These are phyloP conservation scores for Hyperoodon ampullatus DNA, from an alignment of 2,113 vertebrate genomes.

Conservation along the genomic window DNA sequence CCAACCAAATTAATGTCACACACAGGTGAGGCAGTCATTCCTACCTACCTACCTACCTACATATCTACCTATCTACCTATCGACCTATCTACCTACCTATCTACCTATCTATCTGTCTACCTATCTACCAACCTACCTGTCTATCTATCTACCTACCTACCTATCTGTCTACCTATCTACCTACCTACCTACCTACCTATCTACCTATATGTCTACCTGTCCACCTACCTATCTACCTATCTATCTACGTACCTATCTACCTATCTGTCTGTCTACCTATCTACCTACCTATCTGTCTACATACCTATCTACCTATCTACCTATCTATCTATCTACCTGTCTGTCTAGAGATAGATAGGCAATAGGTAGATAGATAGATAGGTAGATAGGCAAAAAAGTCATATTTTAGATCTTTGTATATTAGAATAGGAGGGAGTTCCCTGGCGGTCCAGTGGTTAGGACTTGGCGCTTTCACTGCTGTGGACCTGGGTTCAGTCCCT, in stretches of 20 bases:
- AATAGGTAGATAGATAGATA: no score
- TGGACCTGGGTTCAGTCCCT: not conserved
- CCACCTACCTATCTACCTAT: no score
- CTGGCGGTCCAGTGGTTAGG: rapidly evolving
- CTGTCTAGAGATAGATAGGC: not conserved
- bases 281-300: not conserved
- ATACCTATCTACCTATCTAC: not conserved
- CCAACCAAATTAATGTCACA: slow-evolving; percentile 14
- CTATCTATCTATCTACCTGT: not conserved
- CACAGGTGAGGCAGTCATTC: not conserved
- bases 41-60: no score
- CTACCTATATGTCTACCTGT: not conserved
- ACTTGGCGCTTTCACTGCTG: not conserved
- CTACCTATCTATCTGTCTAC: not conserved
- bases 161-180: rapidly evolving
- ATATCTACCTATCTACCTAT: not conserved
- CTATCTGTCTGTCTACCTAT: not conserved
- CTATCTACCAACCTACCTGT: not conserved
- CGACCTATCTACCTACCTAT: not conserved
- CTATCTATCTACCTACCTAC: not conserved
- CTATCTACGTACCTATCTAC: rapidly evolving
- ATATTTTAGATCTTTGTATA: not conserved
- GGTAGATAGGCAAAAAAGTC: not conserved
- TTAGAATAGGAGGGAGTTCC: not conserved
- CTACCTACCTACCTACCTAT: rapidly evolving